phyloP scores from a whole-genome alignment of 1,140 invertebrate genomes.

The Drosophila pectinifera region DNA sequence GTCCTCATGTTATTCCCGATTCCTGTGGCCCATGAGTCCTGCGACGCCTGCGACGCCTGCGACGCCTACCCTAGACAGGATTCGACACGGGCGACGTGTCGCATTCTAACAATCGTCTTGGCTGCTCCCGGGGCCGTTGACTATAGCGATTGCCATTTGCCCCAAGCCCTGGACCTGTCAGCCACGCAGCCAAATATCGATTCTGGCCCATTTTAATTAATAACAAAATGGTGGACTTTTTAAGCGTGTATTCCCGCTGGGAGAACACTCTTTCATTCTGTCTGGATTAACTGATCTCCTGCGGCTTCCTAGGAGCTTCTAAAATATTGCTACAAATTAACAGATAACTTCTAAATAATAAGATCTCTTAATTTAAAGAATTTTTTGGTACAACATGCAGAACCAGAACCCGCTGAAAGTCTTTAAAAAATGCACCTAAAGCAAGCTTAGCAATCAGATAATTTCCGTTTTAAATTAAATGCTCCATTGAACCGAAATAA shows the following conservation, averaged over 20 bases:
- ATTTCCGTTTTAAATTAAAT: not conserved
- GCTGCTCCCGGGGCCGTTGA: conserved; percentile 29
- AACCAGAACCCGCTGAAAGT: too few species aligned
- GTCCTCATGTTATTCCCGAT: conserved; percentile 41
- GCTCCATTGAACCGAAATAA: not conserved
- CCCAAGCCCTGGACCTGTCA: conserved; percentile 17
- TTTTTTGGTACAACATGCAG: too few species aligned
- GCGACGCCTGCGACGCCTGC: conserved; percentile 42
- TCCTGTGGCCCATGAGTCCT: too few species aligned
- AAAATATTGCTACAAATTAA: too few species aligned
- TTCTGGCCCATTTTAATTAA: conserved; percentile 74
- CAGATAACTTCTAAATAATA: too few species aligned
- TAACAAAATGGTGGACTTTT: conserved; percentile 59
- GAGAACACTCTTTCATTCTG: not conserved
- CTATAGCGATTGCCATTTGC: conserved; percentile 13
- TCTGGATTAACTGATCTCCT: not conserved
- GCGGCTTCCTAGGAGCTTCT: not conserved
- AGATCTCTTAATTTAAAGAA: too few species aligned
- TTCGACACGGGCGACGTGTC: conserved; percentile 62
- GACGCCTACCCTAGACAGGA: conserved; percentile 53
- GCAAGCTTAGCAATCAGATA: not conserved
- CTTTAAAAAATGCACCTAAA: not conserved
- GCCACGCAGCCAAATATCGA: conserved; percentile 69
- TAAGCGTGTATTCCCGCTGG: not conserved
- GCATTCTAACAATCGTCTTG: conserved; percentile 58